phyloP scores from a whole-genome alignment of 1,140 invertebrate species.

The Eurosta solidaginis region DNA sequence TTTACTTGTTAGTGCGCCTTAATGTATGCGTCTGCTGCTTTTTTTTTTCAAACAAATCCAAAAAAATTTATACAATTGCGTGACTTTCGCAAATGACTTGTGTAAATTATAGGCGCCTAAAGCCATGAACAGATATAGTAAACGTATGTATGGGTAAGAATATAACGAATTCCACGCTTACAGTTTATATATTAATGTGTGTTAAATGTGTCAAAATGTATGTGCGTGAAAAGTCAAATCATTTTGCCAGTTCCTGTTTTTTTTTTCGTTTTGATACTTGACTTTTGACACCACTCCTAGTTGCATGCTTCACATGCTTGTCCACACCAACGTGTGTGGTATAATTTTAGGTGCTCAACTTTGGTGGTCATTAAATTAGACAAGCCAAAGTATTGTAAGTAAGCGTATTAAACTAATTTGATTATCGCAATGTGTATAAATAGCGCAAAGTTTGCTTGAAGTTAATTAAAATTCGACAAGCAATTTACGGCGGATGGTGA shows the following conservation, averaged over 20 bases:
- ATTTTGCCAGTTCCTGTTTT: neutral
- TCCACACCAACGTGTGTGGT: neutral
- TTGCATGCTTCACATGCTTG: neutral
- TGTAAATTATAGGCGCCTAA: neutral
- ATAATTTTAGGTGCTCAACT: neutral
- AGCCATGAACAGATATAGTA: neutral
- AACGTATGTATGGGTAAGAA: neutral
- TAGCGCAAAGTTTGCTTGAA: neutral
- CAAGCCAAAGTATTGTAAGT: neutral
- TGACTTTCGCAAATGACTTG: neutral
- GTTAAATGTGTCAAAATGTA: neutral
- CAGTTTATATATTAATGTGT: neutral
- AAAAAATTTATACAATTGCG: neutral
- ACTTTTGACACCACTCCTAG: neutral
- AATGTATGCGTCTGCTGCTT: too few species aligned
- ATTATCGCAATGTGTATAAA: neutral
- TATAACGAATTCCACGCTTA: too few species aligned
- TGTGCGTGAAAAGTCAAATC: neutral
- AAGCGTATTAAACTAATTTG: conserved; percentile 17
- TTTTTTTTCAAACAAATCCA: too few species aligned
- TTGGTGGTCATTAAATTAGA: neutral
- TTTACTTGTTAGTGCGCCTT: neutral
- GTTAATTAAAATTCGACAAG: conserved; percentile 19
- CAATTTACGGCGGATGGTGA: too few species aligned
- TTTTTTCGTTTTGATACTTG: neutral